Base-by-base conservation (phyloP, 2,888 invertebrate genomes). In the Ariolimax columbianus region DNA sequence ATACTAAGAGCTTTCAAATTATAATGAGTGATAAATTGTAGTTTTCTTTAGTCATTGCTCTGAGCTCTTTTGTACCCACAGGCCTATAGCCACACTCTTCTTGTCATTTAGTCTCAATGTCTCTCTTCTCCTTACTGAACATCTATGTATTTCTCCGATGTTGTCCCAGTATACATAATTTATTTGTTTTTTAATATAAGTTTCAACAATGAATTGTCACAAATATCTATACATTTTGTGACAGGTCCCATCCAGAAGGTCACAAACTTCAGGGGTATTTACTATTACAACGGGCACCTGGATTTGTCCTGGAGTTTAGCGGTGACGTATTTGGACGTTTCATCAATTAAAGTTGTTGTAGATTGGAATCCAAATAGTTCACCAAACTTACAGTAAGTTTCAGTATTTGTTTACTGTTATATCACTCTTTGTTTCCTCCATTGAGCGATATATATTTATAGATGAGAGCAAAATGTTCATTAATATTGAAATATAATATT, bases 181-280 rank as follows among this genome's bases (percentile, higher is more conserved):
- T n/a, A n/a, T n/a, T n/a, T n/a, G 47, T 55, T 55, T 55, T 23
- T 55, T 55, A 23, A 23, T 55, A 55, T 3, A 11, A 55, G 23
- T 19, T 19, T 23, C 3, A 55, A 11, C 3, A 19, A 19, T 55
- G 30, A 63, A 30, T 63, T 63, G 30, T 63, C 7, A 30, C 6
- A 63, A 9, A 14, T 3, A 70, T 70, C 19, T 70, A 4, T 70
- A 19, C 17, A 26, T 70, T 30, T 47, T 47, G 7, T 40, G 6
- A 43, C 30, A 75, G 75, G 30, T 26, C 75, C 75, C 4, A 43
- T 75, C 47, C 26, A 30, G 30, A 75, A 75, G 30, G 30, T 75
- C 30, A 75, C 75, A 47, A 75, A 75, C 30, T 14, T 75, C 17
- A 47, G 47, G 14, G 75, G n/a, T 47, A n/a, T 75, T 30, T 75